These are phyloP conservation scores for Dinoponera quadriceps DNA, from an alignment of 1,140 invertebrate species.

Conservation along the genomic window DNA sequence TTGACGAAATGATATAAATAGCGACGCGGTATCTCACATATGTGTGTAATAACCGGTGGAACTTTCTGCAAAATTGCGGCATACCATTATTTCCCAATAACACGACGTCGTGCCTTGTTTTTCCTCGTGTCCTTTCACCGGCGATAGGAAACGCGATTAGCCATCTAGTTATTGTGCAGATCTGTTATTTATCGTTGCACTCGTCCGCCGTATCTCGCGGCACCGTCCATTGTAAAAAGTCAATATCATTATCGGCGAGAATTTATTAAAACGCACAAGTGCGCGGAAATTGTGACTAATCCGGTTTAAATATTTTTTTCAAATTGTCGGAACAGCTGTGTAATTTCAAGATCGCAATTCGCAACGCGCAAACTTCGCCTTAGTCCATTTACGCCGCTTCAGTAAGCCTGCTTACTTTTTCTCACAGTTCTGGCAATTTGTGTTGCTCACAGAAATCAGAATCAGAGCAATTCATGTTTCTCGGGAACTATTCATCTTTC, in stretches of 20 bases:
- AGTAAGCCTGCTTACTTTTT: not conserved
- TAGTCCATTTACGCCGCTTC: not conserved
- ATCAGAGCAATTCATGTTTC: not conserved
- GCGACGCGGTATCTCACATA: constrained; percentile 50
- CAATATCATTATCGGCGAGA: constrained; percentile 40
- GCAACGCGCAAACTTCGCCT: not conserved
- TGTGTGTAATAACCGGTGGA: constrained; percentile 38
- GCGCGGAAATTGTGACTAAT: constrained; percentile 1
- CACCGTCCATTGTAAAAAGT: constrained; percentile 18
- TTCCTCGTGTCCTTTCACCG: constrained; percentile 58
- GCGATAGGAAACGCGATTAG: constrained; percentile 56
- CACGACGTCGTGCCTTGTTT: constrained; percentile 44
- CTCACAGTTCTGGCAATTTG: not conserved
- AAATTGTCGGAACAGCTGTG: not conserved
- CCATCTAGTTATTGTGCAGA: constrained; percentile 52
- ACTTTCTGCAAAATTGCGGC: constrained; percentile 61
- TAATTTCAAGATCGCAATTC: not conserved
- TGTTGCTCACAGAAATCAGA: not conserved
- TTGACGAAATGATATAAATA: constrained; percentile 51
- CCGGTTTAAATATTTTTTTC: not conserved
- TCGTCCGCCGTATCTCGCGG: constrained; percentile 44
- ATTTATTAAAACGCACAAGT: constrained; percentile 39
- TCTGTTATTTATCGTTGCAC: constrained; percentile 49
- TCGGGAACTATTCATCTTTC: too few relatives aligned
- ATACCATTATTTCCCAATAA: constrained; percentile 61